A percentile compares a stretch with the other conserved stretches of the same genome.
Conservation (phyloP, 2,888 invertebrate genomes). For the Drosophila sordidapex region DNA sequence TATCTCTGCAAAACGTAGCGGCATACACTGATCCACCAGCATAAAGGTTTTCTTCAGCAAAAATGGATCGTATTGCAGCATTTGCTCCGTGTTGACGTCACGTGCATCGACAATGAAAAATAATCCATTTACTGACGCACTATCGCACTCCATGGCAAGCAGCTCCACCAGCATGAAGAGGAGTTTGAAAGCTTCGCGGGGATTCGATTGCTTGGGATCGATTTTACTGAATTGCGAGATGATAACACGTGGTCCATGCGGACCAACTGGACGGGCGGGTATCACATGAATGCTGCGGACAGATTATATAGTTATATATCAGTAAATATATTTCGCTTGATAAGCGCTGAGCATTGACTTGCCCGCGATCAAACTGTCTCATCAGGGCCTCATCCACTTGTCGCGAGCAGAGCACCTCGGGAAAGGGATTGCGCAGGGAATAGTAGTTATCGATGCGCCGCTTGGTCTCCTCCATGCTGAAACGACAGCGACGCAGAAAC, state of each 20-base stretch:
- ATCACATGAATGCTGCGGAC: slow-evolving; percentile 69
- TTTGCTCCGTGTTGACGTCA: slow-evolving; percentile 76
- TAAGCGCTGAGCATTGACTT: slow-evolving; percentile 24
- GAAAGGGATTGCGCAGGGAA: slow-evolving; percentile 68
- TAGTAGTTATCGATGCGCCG: slow-evolving; percentile 75
- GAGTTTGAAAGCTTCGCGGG: slow-evolving; percentile 76
- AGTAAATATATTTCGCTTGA: not conserved
- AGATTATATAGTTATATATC: not conserved
- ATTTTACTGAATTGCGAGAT: slow-evolving; percentile 76
- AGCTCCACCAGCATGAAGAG: slow-evolving; percentile 78
- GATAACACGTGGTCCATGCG: slow-evolving; percentile 65
- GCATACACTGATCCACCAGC: slow-evolving; percentile 73
- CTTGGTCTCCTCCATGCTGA: slow-evolving; percentile 74
- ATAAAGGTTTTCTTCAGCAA: slow-evolving; percentile 72
- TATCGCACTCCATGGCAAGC: slow-evolving; percentile 72
- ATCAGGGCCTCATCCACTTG: slow-evolving; percentile 63
- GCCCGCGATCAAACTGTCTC: slow-evolving; percentile 70
- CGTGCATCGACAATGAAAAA: slow-evolving; percentile 73
- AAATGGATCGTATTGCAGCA: slow-evolving; percentile 74
- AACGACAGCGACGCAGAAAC: slow-evolving; percentile 74
- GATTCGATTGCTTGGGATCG: slow-evolving; percentile 68
- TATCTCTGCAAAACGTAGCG: slow-evolving; percentile 69
- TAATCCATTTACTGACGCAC: slow-evolving; percentile 69
- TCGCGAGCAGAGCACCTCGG: slow-evolving; percentile 72
- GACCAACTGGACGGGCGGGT: slow-evolving; percentile 59